Evolutionary conservation across 2,113 vertebrate species (phyloP), one percentile per base, ranked within the genome.

Genomic region (Argyrosomus japonicus): DNA sequence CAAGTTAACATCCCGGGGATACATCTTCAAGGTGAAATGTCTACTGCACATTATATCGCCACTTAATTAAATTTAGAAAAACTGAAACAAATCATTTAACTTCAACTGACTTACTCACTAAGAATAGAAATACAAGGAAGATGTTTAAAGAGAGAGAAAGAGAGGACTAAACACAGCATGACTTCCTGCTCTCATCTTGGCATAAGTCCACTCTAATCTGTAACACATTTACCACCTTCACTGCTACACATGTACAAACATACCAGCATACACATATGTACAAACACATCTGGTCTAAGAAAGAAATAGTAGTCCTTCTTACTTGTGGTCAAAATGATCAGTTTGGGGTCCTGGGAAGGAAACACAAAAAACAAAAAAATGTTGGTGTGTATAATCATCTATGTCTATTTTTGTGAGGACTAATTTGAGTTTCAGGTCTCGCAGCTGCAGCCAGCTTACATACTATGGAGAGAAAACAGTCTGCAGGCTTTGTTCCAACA

Each of bases 311-410:
- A 13, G 27, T 40, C 5, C 3, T n/a, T 48, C 96, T 96, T 95
- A 99, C 97, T 95, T 86, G 97, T 97, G 51, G 96, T 96, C 90
- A 99, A 96, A 91, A 99, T 95, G 68, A 99, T 95, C 80, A 95
- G 95, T 83, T 96, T 96, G 0, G 97, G 97, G 88, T 99, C 97
- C 97, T 99, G 87, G 36, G 69, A 80, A 86, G 47, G 14, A 61
- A 86, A 84, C 1, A 75, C 12, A 84, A 73, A 29, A n/a, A 54
- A 82, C 19, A 15, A 53, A 40, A 40, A 50, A 32, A 18, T 29
- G 60, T 47, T 25, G n/a, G 12, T 61, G 58, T 47, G 40, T 19
- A 53, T 73, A 43, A 40, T 47, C 25, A 40, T 62, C 75, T 47
- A 21, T 10, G 57, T 58, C 11, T 0, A 6, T 60, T 82, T 50